These are phyloP conservation scores for Pyrgus malvae DNA, from an alignment of 2,888 invertebrate genomes.

Conservation along the genomic window DNA sequence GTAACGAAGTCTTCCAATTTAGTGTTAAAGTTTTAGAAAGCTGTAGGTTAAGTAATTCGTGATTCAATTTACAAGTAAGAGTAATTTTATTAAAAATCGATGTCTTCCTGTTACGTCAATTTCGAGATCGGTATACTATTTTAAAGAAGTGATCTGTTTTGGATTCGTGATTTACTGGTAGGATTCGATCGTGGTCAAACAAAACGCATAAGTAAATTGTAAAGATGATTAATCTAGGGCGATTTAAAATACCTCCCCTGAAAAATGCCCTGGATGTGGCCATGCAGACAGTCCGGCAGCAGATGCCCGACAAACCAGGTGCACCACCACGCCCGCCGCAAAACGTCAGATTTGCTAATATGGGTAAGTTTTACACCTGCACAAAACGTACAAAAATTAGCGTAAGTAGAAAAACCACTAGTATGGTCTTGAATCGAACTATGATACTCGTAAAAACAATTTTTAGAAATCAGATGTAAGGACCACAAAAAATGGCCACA, in stretches of 20 bases:
- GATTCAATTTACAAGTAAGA: constrained; percentile 14
- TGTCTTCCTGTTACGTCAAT: constrained; percentile 47
- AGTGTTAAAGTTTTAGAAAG: constrained; percentile 38
- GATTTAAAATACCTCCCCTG: constrained; percentile 86
- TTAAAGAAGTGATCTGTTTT: background rate
- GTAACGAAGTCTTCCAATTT: constrained; percentile 77
- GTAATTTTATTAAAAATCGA: constrained; percentile 38
- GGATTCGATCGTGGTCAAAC: background rate
- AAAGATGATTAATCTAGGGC: constrained; percentile 72
- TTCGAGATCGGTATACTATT: constrained; percentile 30
- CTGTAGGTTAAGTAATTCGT: background rate
- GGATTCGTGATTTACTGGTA: no score
- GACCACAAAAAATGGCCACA: no score
- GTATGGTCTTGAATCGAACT: no score
- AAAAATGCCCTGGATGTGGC: constrained; percentile 91
- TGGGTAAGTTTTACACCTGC: constrained; percentile 55
- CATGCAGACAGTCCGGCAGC: constrained; percentile 90
- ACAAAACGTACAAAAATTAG: no score
- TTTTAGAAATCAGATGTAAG: no score
- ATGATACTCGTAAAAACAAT: no score
- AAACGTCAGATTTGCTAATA: constrained; percentile 78
- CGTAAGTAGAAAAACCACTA: no score
- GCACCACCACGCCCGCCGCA: constrained; percentile 75
- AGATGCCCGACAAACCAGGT: constrained; percentile 86
- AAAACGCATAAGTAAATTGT: background rate